Evolutionary conservation across 2,113 vertebrate genomes (phyloP).

Genomic region (Calonectris borealis): DNA sequence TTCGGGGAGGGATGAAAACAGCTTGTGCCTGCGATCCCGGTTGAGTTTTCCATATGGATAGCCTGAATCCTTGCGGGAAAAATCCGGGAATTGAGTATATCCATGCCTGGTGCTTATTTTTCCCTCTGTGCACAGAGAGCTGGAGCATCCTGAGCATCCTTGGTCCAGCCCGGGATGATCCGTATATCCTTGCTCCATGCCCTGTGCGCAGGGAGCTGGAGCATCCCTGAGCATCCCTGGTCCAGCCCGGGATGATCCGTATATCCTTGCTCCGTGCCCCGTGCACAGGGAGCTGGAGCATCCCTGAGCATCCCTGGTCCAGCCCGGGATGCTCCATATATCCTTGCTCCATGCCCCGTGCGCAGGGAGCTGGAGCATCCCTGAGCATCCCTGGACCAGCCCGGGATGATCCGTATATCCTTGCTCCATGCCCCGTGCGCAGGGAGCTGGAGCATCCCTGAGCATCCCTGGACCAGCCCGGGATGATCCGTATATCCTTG

Average conservation of each 20-base stretch:
- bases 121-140: accelerated
- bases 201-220: neutral
- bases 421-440: accelerated
- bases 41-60: neutral
- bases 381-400: too few species aligned
- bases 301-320: too few species aligned
- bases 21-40: accelerated
- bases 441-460: neutral
- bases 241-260: neutral
- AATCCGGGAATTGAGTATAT: neutral
- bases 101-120: accelerated
- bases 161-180: neutral
- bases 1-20: accelerated
- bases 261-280: too few species aligned
- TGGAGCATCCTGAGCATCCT: neutral
- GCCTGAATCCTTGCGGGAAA: neutral
- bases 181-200: too few species aligned
- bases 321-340: too few species aligned
- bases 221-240: neutral
- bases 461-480: too few species aligned
- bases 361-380: too few species aligned
- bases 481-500: too few species aligned
- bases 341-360: too few species aligned
- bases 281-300: too few species aligned
- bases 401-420: too few species aligned